A percentile compares a stretch with the other conserved stretches of the same genome.
Conservation (phyloP, 2,113 vertebrate genomes). For the Oceanodroma tethys region DNA sequence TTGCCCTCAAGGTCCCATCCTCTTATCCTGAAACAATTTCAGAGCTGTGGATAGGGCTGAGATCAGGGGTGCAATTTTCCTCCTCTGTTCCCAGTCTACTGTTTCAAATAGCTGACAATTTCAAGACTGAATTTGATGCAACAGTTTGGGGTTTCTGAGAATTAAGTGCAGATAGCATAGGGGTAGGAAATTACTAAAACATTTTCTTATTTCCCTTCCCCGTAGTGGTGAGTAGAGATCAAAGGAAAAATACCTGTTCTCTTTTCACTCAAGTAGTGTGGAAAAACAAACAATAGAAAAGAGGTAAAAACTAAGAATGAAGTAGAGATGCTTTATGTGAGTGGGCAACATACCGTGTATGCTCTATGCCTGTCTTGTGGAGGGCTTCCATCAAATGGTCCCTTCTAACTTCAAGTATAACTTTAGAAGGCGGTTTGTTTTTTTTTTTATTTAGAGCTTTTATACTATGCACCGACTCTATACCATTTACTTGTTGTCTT, state of each 20-base stretch:
- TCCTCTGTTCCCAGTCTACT: neutral
- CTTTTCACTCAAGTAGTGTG: neutral
- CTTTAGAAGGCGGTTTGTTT: neutral
- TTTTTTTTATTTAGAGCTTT: neutral
- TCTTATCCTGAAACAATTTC: neutral
- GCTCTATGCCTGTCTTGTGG: neutral
- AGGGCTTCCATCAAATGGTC: neutral
- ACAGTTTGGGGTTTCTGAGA: neutral
- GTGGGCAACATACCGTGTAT: neutral
- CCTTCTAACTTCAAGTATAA: neutral
- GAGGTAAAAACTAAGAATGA: neutral
- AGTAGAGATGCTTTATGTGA: neutral
- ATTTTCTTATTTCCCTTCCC: neutral
- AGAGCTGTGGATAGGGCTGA: neutral
- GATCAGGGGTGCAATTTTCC: neutral
- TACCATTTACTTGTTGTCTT: neutral
- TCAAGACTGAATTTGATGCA: neutral
- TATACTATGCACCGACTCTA: neutral
- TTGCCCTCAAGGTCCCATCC: neutral
- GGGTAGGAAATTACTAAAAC: neutral
- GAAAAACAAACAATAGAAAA: neutral
- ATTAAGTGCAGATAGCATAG: neutral
- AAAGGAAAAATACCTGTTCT: neutral
- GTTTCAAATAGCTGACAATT: neutral
- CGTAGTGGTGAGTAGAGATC: neutral